phyloP scores from a whole-genome alignment of 2,113 vertebrate species.

The Hemichromis elongatus region DNA sequence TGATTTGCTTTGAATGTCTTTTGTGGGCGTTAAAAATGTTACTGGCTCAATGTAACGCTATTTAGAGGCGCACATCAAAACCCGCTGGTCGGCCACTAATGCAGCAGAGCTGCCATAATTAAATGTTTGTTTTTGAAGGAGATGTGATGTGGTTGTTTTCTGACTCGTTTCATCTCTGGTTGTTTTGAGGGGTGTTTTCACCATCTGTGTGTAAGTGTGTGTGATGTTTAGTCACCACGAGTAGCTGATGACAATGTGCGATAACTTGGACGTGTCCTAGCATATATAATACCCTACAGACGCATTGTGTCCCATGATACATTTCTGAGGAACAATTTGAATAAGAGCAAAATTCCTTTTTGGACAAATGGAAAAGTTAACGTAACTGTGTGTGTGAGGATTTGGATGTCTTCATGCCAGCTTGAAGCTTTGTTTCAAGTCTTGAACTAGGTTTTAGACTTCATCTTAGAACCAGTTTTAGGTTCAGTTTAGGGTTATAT shows the following conservation, averaged over 20 bases:
- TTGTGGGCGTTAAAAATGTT: constrained; percentile 34
- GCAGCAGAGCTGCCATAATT: constrained; percentile 41
- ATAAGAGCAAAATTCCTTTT: not conserved
- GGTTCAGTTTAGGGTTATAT: not conserved
- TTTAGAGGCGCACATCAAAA: constrained; percentile 52
- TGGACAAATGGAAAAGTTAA: not conserved
- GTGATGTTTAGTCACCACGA: not conserved
- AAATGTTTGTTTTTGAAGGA: constrained; percentile 53
- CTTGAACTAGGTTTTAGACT: not conserved
- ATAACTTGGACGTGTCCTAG: rapidly evolving
- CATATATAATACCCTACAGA: not conserved
- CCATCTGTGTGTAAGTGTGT: constrained; percentile 15
- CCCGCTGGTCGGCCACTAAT: constrained; percentile 6
- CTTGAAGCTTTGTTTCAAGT: not conserved
- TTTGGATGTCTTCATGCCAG: not conserved
- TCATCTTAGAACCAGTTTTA: not conserved
- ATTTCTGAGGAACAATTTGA: not conserved
- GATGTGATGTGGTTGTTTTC: constrained; percentile 60
- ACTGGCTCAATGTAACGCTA: constrained; percentile 22
- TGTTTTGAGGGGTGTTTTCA: constrained; percentile 26
- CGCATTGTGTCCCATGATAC: not conserved
- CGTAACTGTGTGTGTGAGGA: not conserved
- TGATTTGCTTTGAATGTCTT: constrained; percentile 43
- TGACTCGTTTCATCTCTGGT: constrained; percentile 45
- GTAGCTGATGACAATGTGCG: not conserved